These are phyloP conservation scores for Fregata magnificens DNA, from an alignment of 2,113 vertebrate species.

Conservation along the genomic window DNA sequence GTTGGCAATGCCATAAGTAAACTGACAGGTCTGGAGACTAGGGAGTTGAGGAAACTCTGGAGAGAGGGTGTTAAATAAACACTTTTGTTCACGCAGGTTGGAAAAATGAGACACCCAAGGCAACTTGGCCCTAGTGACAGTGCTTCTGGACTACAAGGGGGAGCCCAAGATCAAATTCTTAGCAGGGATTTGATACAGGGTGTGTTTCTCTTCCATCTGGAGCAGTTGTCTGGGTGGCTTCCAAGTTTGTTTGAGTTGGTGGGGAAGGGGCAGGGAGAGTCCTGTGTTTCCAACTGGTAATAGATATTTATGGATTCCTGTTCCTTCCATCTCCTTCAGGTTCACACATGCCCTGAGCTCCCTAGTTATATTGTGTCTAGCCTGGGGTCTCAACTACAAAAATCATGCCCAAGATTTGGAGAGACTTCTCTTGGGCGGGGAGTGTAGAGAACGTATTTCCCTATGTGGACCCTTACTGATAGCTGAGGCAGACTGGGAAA, in stretches of 20 bases:
- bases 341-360: not conserved
- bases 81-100: not conserved
- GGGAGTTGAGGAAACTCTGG: slow-evolving; percentile 15
- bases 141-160: not conserved
- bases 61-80: slow-evolving; percentile 32
- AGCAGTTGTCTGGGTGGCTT: not conserved
- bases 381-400: not conserved
- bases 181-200: not conserved
- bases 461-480: not conserved
- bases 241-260: not conserved
- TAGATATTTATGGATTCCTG: not conserved
- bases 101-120: not conserved
- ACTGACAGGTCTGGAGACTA: slow-evolving; percentile 30
- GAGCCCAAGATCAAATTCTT: not conserved
- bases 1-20: slow-evolving; percentile 40
- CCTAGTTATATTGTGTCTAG: not conserved
- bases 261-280: not conserved
- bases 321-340: not conserved
- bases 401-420: not conserved
- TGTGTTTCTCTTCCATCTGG: not conserved
- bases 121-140: not conserved
- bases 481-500: not conserved
- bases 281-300: not conserved
- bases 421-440: not conserved
- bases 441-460: not conserved